Base-by-base conservation (phyloP, 1,140 invertebrate species). In the Drosophila fuyamai region DNA sequence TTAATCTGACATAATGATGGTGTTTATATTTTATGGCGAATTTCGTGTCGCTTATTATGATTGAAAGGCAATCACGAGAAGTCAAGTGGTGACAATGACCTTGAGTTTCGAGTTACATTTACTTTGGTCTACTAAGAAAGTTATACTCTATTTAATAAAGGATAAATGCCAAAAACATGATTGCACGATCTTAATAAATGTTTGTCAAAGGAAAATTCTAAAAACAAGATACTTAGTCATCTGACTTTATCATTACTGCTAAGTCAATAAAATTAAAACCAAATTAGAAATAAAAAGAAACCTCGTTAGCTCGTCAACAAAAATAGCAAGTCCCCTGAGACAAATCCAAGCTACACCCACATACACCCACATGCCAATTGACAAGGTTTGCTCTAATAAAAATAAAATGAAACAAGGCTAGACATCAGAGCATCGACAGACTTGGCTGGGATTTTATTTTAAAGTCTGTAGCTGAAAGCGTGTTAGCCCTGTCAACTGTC, bases 41-140 rank as follows among this genome's bases (percentile, higher is more conserved):
- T 29, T 32, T 50, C 63, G 65, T 40, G 16, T 32, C 32, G 48
- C 67, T 80, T 76, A 85, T 72, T 76, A 53, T 84, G 81, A 83
- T 84, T 84, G 81, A 80, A 84, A 72, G 81, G 58, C 67, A 65
- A 81, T 85, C 68, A 68, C 77, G 44, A 23, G 54, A 44, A 70
- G 75, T 82, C 70, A 71, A 83, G 76, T 62, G 76, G 41, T 27
- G 53, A 59, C 76, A 83, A 55, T 83, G 76, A 68, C 61, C 72
- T 83, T 70, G 35, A 50, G 5, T 38, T 29, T 29, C 9, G 32
- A 14, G 23, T 12, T 7, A 38, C 10, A 14, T 38, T 27, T 43
- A 2, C 2, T 18, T 18, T 18, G 18, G 18, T 18, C 18, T 18
- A 2, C 18, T 2, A 18, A 18, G 18, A 18, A 18, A 1, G 18